phyloP scores from a whole-genome alignment of 2,888 invertebrate genomes.

The Neoitamus cyanurus region DNA sequence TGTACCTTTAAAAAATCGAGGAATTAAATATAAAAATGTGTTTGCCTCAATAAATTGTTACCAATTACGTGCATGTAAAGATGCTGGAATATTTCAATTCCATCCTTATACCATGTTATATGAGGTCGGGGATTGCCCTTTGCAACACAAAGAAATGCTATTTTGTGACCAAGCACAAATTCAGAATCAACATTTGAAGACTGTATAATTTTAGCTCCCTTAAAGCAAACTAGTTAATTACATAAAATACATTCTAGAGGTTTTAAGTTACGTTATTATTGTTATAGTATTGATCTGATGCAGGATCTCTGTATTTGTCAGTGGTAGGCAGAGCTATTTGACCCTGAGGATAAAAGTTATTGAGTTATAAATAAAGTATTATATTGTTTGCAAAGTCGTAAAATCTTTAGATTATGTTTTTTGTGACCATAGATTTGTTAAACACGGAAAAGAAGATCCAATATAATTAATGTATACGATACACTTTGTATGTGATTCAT shows the following conservation, averaged over 20 bases:
- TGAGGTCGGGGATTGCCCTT: conserved; percentile 90
- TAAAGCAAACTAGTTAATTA: conserved; percentile 45
- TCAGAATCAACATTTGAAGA: conserved; percentile 94
- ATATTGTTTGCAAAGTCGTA: no score
- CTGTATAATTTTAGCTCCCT: conserved; percentile 91
- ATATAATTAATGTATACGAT: no score
- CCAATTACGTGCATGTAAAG: conserved; percentile 84
- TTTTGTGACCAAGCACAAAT: conserved; percentile 93
- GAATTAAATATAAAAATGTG: not conserved
- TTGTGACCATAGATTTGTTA: no score
- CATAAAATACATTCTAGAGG: not conserved
- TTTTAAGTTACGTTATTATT: conserved; percentile 77
- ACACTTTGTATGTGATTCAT: no score
- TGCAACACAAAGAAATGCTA: conserved; percentile 91
- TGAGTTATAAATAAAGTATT: not conserved
- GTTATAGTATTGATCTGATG: conserved; percentile 91
- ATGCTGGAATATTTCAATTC: conserved; percentile 90
- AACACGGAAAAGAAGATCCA: no score
- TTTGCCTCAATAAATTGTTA: no score
- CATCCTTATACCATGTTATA: conserved; percentile 96
- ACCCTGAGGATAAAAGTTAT: conserved; percentile 68
- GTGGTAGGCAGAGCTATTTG: conserved; percentile 90
- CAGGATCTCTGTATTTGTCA: conserved; percentile 89
- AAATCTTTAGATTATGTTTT: no score
- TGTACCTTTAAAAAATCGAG: conserved; percentile 73